phyloP scores from a whole-genome alignment of 2,888 invertebrate genomes.

The Lasioglossum villosulum region DNA sequence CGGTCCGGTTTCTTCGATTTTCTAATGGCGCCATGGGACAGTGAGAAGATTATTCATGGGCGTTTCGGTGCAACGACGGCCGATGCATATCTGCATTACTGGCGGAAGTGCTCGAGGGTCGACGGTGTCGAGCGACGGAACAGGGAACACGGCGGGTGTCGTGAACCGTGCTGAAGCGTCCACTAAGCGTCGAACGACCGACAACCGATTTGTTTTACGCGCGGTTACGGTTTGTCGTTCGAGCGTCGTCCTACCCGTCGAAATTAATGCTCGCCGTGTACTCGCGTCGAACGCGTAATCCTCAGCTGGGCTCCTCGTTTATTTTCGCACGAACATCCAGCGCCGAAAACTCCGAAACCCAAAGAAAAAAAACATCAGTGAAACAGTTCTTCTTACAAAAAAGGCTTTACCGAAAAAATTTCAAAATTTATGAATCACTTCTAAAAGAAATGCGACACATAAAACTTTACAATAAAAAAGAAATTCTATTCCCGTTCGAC shows the following conservation, averaged over 20 bases:
- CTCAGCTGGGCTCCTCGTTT: not conserved
- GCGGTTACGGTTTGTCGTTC: constrained; percentile 25
- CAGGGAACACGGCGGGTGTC: constrained; percentile 41
- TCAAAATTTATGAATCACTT: no score
- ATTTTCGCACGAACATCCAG: not conserved
- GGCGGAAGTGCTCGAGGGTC: constrained; percentile 53
- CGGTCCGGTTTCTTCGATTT: not conserved
- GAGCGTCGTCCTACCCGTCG: not conserved
- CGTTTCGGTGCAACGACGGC: constrained; percentile 14
- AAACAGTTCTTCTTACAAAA: no score
- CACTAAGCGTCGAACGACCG: constrained; percentile 51
- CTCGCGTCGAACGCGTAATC: constrained; percentile 6
- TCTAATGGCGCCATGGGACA: not conserved
- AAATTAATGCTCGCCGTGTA: constrained; percentile 6
- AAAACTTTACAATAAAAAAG: no score
- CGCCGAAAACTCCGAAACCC: not conserved
- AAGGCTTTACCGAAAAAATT: no score
- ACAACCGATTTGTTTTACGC: constrained; percentile 55
- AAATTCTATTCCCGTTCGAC: no score
- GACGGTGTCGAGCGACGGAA: constrained; percentile 19
- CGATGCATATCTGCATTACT: constrained; percentile 70
- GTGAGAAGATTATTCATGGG: constrained; percentile 55
- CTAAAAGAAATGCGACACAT: no score
- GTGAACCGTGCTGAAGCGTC: constrained; percentile 57
- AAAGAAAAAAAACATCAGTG: no score